Evolutionary conservation across 2,113 vertebrate genomes (phyloP), one percentile per base, ranked within the genome.

Genomic region (Aptenodytes patagonicus): DNA sequence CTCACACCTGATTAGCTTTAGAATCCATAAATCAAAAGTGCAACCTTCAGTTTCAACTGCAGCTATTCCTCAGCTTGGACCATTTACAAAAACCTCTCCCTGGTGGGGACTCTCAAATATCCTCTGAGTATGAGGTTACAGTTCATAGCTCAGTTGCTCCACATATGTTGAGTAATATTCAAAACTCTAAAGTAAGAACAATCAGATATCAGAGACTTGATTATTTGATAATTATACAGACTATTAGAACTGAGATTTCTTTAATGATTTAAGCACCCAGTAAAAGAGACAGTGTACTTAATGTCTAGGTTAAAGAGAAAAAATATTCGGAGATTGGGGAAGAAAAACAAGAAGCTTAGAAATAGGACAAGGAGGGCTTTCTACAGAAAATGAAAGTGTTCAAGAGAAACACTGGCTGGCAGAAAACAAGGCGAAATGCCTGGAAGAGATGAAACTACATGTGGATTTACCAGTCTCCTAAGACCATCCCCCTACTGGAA

Each of bases 401-500:
- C 25, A 40, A 72, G 61, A 84, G 60, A 75, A 87, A 54, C n/a
- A 31, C 3, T 73, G 60, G 15, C 65, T 81, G 77, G 34, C 83
- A 97, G 66, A 90, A 20, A 96, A 65, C 34, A 96, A 91, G 47
- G 17, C 90, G 90, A 91, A 87, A 84, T 76, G 71, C 42, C 73
- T 87, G 81, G 69, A 95, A 96, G 76, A 58, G 76, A 57, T 92
- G 87, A 95, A 95, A 66, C 24, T 55, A 42, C 16, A 21, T 49
- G 36, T 78, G 55, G 61, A 83, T 92, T 97, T 80, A 87, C 49
- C 86, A 83, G 42, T 87, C 66, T 91, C 62, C 52, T 57, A 89
- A 80, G 89, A 58, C 64, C 19, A 38, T 68, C 36, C 54, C 71
- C 54, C 71, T 81, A 32, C 89, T 98, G 97, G 97, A 98, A 98